Percentiles rank a stretch among this genome's conserved stretches.
These are phyloP conservation scores for Punctoribates punctum DNA, from an alignment of 2,888 invertebrate genomes.

Conservation along the genomic window DNA sequence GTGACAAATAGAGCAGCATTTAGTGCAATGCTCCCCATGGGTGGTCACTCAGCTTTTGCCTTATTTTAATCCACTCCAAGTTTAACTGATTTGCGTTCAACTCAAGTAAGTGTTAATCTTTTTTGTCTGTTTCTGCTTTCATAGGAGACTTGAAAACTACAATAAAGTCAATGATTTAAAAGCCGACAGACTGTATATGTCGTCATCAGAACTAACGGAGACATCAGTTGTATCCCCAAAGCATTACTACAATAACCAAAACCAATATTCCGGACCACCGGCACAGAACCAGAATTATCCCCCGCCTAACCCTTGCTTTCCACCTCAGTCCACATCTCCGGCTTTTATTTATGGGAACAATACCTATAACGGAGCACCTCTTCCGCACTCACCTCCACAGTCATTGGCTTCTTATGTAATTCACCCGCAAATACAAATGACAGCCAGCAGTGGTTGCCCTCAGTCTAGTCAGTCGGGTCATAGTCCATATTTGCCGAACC, in stretches of 20 bases:
- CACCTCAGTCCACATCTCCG: constrained; percentile 4
- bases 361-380: background rate
- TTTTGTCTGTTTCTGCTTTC: background rate
- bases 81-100: background rate
- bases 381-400: constrained; percentile 21
- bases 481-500: constrained; percentile 55
- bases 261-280: background rate
- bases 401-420: constrained; percentile 33
- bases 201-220: background rate
- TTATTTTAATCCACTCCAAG: background rate
- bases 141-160: constrained; percentile 1
- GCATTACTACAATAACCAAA: background rate
- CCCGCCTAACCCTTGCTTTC: background rate
- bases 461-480: constrained; percentile 23
- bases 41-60: background rate
- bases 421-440: constrained; percentile 36
- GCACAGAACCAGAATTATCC: background rate
- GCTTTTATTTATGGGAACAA: constrained; percentile 18
- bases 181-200: constrained; percentile 9
- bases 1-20: background rate
- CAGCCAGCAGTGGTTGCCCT: background rate
- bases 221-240: background rate
- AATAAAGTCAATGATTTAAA: constrained; percentile 20
- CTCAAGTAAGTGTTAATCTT: background rate
- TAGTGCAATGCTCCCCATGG: background rate